Evolutionary conservation across 2,113 vertebrate species (phyloP).

Genomic region (Ascaphus truei): DNA sequence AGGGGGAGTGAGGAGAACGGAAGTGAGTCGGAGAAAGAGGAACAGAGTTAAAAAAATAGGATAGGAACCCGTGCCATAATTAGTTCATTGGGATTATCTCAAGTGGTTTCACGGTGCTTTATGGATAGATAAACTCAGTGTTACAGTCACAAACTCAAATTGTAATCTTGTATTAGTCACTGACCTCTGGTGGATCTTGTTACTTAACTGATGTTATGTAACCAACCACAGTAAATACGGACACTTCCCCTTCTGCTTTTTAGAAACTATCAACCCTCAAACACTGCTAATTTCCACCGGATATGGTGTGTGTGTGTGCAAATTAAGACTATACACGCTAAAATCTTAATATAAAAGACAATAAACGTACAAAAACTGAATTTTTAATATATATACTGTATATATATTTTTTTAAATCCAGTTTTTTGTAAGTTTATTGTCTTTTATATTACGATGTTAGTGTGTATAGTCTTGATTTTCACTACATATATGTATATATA

Average conservation of each 20-base stretch:
- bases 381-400: neutral
- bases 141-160: neutral
- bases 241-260: neutral
- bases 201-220: conserved; percentile 7
- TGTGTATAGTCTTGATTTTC: too few relatives aligned
- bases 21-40: neutral
- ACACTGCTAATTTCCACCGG: too few relatives aligned
- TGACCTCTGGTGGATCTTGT: neutral
- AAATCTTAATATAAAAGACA: too few relatives aligned
- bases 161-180: neutral
- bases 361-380: neutral
- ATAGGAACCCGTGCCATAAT: neutral
- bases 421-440: too few relatives aligned
- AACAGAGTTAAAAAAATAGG: neutral
- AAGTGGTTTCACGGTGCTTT: too few relatives aligned
- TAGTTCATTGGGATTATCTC: neutral
- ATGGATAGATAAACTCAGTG: neutral
- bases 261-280: neutral
- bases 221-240: neutral
- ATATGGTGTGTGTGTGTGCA: too few relatives aligned
- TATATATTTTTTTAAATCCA: neutral
- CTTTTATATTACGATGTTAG: too few relatives aligned
- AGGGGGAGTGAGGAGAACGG: too few relatives aligned
- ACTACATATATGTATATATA: too few relatives aligned
- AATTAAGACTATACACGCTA: too few relatives aligned